Evolutionary conservation across 2,888 invertebrate species (phyloP), one percentile per base, ranked within the genome.

Genomic region (Tuta absoluta): DNA sequence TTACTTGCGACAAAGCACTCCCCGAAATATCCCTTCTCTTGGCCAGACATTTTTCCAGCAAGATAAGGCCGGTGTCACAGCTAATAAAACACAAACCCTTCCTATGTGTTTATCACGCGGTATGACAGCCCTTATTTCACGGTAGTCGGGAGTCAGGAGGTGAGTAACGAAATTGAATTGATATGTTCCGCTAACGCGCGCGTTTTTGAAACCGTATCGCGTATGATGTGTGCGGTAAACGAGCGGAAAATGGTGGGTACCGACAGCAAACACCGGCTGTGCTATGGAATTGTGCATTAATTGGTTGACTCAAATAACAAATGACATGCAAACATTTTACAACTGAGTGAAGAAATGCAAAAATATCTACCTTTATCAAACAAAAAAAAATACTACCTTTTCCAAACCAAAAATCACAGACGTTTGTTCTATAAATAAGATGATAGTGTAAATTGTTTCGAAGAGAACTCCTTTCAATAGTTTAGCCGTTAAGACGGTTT

Each of bases 151-250:
- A 56, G 17, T 33, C 45, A 23, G 51, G 56, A 56, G 56, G 75
- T 73, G 71, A 73, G 82, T 80, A 78, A 77, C 77, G 78, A 89
- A 90, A 90, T 90, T 91, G 90, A 91, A 91, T 89, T 91, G 91
- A 91, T 91, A 91, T 87, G 89, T 88, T 86, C 86, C 84, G 86
- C 85, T 86, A 86, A 86, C 87, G 84, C 72, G 76, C 81, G 85
- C 85, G 84, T 89, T 90, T 91, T 89, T 90, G 86, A 84, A 79
- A 81, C 83, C 85, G 81, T 86, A 87, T 86, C 88, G 83, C 82
- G 84, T 86, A 87, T 89, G 86, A 89, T 84, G 80, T 78, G 84
- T 75, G 79, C 80, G 81, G 77, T 79, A 85, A 89, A 89, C 79
- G 84, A 76, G 79, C 76, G 86, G 86, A 87, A 89, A 81, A 19